These are phyloP conservation scores for Pipistrellus nathusii DNA, from an alignment of 2,797 vertebrate species.

Conservation along the genomic window DNA sequence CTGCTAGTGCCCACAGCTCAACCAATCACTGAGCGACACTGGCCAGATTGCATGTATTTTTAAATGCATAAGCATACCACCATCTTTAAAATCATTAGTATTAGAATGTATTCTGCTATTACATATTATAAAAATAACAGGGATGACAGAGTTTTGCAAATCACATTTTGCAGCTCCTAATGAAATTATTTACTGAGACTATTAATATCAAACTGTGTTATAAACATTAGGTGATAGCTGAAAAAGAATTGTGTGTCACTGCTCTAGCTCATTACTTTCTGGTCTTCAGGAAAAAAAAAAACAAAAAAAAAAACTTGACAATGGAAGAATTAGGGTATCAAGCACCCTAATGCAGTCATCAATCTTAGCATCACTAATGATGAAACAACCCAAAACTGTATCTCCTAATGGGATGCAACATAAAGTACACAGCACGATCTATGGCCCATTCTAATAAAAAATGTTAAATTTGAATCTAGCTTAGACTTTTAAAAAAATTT, in stretches of 20 bases:
- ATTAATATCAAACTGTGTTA: background rate
- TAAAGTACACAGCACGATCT: constrained; percentile 3
- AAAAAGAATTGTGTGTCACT: constrained; percentile 11
- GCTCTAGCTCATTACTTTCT: constrained; percentile 35
- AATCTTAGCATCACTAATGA: background rate
- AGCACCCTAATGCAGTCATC: background rate
- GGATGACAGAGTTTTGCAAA: constrained; percentile 22
- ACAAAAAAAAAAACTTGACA: constrained; percentile 36
- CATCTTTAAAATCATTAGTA: constrained; percentile 46
- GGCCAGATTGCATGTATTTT: background rate
- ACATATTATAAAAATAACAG: constrained; percentile 30
- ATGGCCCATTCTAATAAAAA: constrained; percentile 1
- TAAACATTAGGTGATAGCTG: constrained; percentile 6
- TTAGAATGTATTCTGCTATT: constrained; percentile 19
- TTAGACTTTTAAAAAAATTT: background rate
- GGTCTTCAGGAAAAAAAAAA: constrained; percentile 23
- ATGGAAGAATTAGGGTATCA: background rate
- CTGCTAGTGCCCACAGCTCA: background rate
- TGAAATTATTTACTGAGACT: background rate
- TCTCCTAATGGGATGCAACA: constrained; percentile 21
- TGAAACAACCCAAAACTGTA: background rate
- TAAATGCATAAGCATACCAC: constrained; percentile 41
- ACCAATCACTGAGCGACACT: background rate
- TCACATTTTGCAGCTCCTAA: constrained; percentile 41
- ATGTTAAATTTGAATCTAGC: background rate